Conservation (phyloP, 23 tunicate genomes). For the Botrylloides violaceus region DNA sequence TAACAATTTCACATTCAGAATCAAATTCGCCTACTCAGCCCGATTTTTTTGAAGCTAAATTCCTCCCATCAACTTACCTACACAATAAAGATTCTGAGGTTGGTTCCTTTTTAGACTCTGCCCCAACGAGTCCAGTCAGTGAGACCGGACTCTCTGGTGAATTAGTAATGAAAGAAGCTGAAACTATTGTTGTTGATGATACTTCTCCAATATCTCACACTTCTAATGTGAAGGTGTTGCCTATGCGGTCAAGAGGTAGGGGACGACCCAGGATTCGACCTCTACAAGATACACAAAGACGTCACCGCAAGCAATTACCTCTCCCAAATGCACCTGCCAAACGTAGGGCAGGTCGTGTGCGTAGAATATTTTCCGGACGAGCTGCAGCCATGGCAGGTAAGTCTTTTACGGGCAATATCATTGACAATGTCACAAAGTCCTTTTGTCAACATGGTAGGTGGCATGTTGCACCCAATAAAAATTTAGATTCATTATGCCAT, state of each 20-base stretch:
- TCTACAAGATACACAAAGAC: constrained; percentile 17
- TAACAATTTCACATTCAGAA: constrained; percentile 9
- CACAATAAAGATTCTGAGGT: constrained; percentile 4
- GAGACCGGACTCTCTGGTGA: constrained; percentile 15
- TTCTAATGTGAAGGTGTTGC: neutral
- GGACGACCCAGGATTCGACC: constrained; percentile 40
- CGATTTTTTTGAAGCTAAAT: constrained; percentile 1
- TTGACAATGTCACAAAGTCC: too few species aligned
- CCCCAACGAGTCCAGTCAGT: constrained; percentile 15
- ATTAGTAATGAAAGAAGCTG: neutral
- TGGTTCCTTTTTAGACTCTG: constrained; percentile 13
- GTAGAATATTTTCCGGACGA: constrained; percentile 52
- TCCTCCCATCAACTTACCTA: neutral
- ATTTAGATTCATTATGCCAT: too few species aligned
- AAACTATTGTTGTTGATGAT: constrained; percentile 30
- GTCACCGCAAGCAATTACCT: neutral
- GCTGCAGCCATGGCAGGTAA: constrained; percentile 81
- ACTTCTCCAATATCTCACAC: neutral
- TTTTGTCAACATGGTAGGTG: too few species aligned
- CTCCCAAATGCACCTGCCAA: neutral
- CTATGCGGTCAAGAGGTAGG: constrained; percentile 13
- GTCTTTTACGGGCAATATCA: neutral
- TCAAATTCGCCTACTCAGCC: constrained; percentile 14
- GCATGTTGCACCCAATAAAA: too few species aligned
- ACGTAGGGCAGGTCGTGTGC: constrained; percentile 25